Conservation (phyloP, 2,797 vertebrate species). For the Amblyopsis hoosieri region DNA sequence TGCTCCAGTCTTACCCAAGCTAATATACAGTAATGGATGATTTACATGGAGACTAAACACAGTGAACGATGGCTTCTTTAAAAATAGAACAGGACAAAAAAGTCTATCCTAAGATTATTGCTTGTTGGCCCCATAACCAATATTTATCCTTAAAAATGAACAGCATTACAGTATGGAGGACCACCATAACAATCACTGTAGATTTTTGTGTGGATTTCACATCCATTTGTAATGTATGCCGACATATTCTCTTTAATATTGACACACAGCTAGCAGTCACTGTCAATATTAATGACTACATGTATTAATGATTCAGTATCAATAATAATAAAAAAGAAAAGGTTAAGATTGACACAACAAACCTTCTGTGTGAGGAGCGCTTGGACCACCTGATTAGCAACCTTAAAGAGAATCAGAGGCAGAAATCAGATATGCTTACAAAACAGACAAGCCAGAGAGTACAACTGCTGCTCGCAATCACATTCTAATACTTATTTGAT, state of each 20-base stretch:
- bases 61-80: background rate
- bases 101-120: too few relatives aligned
- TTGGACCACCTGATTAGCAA: constrained; percentile 94
- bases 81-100: background rate
- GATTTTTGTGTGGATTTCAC: background rate
- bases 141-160: too few relatives aligned
- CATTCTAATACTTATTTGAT: background rate
- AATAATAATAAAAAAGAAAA: background rate
- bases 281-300: background rate
- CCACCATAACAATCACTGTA: background rate
- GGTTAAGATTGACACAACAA: constrained; percentile 22
- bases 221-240: background rate
- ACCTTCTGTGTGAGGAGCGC: constrained; percentile 95
- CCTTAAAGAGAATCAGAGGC: constrained; percentile 66
- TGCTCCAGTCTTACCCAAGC: background rate
- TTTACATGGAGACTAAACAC: background rate
- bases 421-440: background rate
- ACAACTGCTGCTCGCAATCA: background rate
- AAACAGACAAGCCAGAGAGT: background rate
- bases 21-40: constrained; percentile 9
- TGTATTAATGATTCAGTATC: background rate
- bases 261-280: background rate
- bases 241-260: background rate
- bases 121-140: too few relatives aligned
- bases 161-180: background rate